Conservation (phyloP, 2,888 invertebrate genomes). For the Pseudococcus jackbeardsleyi region DNA sequence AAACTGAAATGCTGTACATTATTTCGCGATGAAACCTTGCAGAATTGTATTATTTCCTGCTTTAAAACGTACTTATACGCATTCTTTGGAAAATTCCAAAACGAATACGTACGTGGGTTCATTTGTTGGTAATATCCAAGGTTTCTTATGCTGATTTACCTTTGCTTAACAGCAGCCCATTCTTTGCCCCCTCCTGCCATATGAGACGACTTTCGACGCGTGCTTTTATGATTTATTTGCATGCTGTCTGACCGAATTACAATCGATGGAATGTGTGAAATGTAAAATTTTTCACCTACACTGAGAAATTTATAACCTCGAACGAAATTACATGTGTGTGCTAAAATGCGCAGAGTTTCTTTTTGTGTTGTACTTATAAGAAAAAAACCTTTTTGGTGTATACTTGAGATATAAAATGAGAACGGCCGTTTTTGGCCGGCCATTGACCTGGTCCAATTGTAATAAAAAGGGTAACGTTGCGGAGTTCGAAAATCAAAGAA, state of each 20-base stretch:
- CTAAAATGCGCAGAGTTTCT: too few relatives aligned
- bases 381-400: not conserved
- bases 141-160: slow-evolving; percentile 42
- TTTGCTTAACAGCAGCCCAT: not conserved
- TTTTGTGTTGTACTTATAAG: not conserved
- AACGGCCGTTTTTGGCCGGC: not conserved
- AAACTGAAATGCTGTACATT: slow-evolving; percentile 63
- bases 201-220: not conserved
- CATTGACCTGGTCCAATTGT: slow-evolving; percentile 9
- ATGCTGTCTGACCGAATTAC: not conserved
- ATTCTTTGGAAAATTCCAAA: slow-evolving; percentile 56
- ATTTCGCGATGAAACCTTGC: slow-evolving; percentile 61
- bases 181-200: not conserved
- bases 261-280: slow-evolving; percentile 19
- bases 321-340: not conserved
- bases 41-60: slow-evolving; percentile 60
- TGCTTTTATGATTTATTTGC: not conserved
- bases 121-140: slow-evolving; percentile 39
- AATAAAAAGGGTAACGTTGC: not conserved
- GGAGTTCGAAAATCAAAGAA: slow-evolving; percentile 30
- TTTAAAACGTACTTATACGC: slow-evolving; percentile 60
- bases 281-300: slow-evolving; percentile 12
- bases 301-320: slow-evolving; percentile 27
- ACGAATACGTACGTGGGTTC: slow-evolving; percentile 1
- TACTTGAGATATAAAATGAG: not conserved